Base-by-base conservation (phyloP, 2,888 invertebrate genomes). In the Agriotes lineatus region DNA sequence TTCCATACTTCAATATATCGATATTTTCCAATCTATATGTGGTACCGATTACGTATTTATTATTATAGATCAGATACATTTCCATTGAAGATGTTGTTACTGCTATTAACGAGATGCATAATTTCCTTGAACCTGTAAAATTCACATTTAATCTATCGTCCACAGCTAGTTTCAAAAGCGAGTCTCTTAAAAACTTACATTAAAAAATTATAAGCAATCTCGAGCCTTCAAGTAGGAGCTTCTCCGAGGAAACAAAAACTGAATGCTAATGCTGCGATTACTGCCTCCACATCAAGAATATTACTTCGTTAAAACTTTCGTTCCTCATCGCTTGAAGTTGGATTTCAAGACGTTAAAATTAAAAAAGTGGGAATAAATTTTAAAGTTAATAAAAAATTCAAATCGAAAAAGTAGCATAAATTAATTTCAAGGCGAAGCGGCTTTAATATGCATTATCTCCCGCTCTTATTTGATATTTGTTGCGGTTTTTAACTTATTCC, bases 361-460 rank as follows among this genome's bases (percentile, higher is more conserved):
- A 37, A 37, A 37, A 35, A 37, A 37, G 37, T 37, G 10, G n/a
- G 14, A 50, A 50, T 50, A 50, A 25, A 25, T 50, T 50, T 50
- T 0, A 14, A 50, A 50, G 14, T 50, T 50, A 50, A 50, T 50
- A 50, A 50, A 50, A 50, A 50, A 50, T 50, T 50, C 30, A 50
- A 30, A 50, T 50, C 22, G 16, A 50, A 50, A 48, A 20, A n/a
- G 48, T 18, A 42, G 48, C 48, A 48, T 48, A 48, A 48, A 50
- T 50, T 50, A 50, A 50, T 25, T 44, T 19, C n/a, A 25, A 25
- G 12, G 14, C 18, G 50, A 12, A 25, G 14, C 18, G 14, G 30
- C 14, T 50, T 25, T 50, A 50, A 50, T 50, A 50, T 50, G 50
- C 50, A 50, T 50, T 44, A 44, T 44, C 16, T 44, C 14, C 20